phyloP scores from a whole-genome alignment of 2,113 vertebrate species.

The Andinoacara biseriatus region DNA sequence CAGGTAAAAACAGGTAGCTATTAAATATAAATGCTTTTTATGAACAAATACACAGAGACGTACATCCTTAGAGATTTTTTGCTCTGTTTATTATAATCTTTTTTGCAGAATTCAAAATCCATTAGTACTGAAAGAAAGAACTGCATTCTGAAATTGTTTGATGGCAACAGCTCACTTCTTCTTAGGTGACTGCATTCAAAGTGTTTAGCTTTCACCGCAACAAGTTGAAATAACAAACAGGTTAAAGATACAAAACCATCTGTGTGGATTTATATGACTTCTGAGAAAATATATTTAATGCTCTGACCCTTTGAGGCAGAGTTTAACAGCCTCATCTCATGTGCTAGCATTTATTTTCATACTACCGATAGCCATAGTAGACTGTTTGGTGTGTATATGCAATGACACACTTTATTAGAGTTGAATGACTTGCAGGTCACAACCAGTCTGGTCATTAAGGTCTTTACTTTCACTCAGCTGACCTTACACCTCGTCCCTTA shows the following conservation, averaged over 20 bases:
- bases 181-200: background rate
- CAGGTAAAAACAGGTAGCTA: constrained; percentile 74
- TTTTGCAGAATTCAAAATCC: background rate
- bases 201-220: background rate
- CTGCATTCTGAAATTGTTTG: background rate
- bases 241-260: background rate
- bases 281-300: background rate
- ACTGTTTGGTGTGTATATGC: background rate
- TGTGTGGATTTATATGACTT: background rate
- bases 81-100: background rate
- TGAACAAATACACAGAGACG: background rate
- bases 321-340: background rate
- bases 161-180: background rate
- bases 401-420: background rate
- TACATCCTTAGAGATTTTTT: background rate
- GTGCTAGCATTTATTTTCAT: background rate
- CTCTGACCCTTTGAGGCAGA: background rate
- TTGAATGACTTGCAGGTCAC: constrained; percentile 14
- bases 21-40: background rate
- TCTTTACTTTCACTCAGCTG: background rate
- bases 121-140: background rate
- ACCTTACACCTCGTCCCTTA: constrained; percentile 8
- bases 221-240: background rate
- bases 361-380: background rate
- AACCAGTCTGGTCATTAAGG: background rate